phyloP scores from a whole-genome alignment of 35 echinoderm and acorn worm species.

The Amphiura filiformis region DNA sequence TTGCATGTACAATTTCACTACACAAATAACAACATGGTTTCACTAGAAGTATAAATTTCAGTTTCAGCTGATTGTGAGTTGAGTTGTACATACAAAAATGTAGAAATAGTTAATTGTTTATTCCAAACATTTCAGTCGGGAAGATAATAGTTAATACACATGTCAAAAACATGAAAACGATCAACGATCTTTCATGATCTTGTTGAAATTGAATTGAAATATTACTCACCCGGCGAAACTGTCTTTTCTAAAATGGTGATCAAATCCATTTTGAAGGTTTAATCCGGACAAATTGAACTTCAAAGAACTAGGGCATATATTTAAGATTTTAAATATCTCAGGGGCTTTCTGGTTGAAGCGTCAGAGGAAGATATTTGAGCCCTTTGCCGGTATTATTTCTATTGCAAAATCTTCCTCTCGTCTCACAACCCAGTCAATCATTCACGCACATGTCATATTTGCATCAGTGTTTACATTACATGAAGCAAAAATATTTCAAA shows the following conservation, averaged over 20 bases:
- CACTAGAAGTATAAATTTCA: too few species aligned
- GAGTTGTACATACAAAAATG: too few species aligned
- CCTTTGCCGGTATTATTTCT: background rate
- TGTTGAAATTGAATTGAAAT: too few species aligned
- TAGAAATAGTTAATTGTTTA: too few species aligned
- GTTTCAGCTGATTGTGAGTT: too few species aligned
- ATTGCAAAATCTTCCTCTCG: background rate
- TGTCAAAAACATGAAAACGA: too few species aligned
- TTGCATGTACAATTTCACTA: too few species aligned
- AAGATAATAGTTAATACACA: too few species aligned
- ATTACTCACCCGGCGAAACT: too few species aligned
- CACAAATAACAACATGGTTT: too few species aligned
- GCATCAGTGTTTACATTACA: background rate
- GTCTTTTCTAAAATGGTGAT: background rate
- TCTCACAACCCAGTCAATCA: background rate
- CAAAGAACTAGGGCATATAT: background rate
- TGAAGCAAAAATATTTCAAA: background rate
- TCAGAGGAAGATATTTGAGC: background rate
- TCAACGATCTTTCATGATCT: too few species aligned
- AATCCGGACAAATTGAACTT: background rate
- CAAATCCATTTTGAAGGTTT: background rate
- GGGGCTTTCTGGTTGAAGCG: background rate
- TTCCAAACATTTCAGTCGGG: too few species aligned
- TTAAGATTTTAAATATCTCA: background rate
- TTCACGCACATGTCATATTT: background rate